Evolutionary conservation across 37 sponge, comb jelly and placozoan genomes (phyloP), one percentile per base, ranked within the genome.

Genomic region (Halichondria panicea): DNA sequence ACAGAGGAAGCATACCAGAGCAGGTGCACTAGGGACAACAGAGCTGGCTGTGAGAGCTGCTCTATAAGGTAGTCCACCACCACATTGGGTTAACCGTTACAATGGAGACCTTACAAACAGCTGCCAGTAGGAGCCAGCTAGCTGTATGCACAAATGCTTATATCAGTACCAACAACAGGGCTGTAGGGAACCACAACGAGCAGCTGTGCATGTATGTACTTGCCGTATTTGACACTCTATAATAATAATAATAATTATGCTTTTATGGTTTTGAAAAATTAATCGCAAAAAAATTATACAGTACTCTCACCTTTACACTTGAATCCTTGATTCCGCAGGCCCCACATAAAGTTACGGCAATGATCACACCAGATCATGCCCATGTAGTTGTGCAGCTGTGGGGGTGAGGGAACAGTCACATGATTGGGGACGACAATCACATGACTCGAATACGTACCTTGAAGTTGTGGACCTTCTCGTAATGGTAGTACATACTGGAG

Each of bases 331-430:
- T 86, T 75, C n/a, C 84, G 79, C 46, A 92, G 75, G 27, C 97
- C 97, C 91, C 93, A 96, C 88, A 96, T 84, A 83, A 93, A 96
- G 78, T 96, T 96, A 11, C 80, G 40, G 61, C 97, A 96, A 63
- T 43, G 84, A 66, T 96, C 93, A 71, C 97, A 96, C 91, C 95
- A 96, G 1, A 71, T 32, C 62, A 78, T 55, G 24, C 82, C 81
- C 1, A 82, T 50, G 73, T 76, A 86, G 33, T 53, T 63, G 55
- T 80, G 88, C 45, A 87, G 38, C 88, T 87, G 53, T n/a, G 27
- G 40, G 45, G 54, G 55, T 43, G 36, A 52, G 57, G 27, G 42
- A 15, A 22, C 28, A 56, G 12, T n/a, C 15, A 36, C 75, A 56
- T 28, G 27, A 9, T 28, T 56, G 57, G 27, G n/a, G 57, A 4